phyloP scores from a whole-genome alignment of 2,888 invertebrate species.

The Perizoma affinitatum region DNA sequence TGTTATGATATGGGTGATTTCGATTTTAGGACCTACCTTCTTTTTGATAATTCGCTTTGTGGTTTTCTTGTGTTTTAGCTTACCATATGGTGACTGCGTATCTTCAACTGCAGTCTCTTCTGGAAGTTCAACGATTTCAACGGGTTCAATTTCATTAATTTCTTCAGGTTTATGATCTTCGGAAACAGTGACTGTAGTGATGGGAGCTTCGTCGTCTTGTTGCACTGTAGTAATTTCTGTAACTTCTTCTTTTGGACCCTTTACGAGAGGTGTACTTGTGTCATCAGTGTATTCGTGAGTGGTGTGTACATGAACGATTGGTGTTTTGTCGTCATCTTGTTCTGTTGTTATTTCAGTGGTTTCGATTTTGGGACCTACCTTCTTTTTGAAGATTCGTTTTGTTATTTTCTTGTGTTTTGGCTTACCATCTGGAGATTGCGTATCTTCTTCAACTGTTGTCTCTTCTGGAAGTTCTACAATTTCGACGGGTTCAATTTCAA shows the following conservation, averaged over 20 bases:
- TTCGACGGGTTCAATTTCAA: constrained; percentile 52
- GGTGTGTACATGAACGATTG: constrained; percentile 25
- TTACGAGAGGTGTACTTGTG: constrained; percentile 39
- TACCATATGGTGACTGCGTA: constrained; percentile 48
- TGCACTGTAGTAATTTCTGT: constrained; percentile 45
- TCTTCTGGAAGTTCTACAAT: constrained; percentile 54
- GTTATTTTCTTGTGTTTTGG: constrained; percentile 20
- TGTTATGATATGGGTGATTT: constrained; percentile 43
- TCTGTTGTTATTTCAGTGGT: constrained; percentile 50
- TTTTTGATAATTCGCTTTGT: constrained; percentile 65
- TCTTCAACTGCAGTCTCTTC: constrained; percentile 55
- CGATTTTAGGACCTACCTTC: constrained; percentile 56
- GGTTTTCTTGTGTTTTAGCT: constrained; percentile 50
- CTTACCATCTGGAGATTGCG: constrained; percentile 31
- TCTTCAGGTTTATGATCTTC: constrained; percentile 44
- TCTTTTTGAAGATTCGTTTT: constrained; percentile 46
- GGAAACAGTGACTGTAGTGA: constrained; percentile 48
- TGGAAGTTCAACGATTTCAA: constrained; percentile 51
- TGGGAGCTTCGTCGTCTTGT: constrained; percentile 30
- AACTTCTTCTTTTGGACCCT: constrained; percentile 56
- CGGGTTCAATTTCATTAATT: constrained; percentile 48
- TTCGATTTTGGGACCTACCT: constrained; percentile 47
- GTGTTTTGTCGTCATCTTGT: constrained; percentile 60
- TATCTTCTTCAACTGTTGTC: constrained; percentile 32
- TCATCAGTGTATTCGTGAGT: constrained; percentile 42